A percentile compares a stretch with the other conserved stretches of the same genome.
Evolutionary conservation across 2,888 invertebrate species (phyloP).

Genomic region (Dioctria rufipes): DNA sequence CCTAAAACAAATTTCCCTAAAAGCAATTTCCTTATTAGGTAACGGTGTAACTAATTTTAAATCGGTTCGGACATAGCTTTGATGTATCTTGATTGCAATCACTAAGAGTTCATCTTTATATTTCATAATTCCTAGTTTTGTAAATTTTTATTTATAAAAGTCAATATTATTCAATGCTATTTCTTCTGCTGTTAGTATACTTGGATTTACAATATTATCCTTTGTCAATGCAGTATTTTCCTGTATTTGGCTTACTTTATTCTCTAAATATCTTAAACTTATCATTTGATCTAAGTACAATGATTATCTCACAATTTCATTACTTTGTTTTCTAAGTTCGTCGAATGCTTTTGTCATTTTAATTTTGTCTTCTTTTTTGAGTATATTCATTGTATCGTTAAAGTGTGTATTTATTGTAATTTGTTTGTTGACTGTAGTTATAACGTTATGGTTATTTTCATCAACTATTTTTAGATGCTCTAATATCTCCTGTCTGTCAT

Average conservation of each 20-base stretch:
- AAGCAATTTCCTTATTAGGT: slow-evolving; percentile 11
- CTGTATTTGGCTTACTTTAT: slow-evolving; percentile 46
- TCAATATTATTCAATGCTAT: slow-evolving; percentile 31
- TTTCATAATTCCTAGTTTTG: slow-evolving; percentile 42
- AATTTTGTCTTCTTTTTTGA: slow-evolving; percentile 54
- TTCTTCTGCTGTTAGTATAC: slow-evolving; percentile 40
- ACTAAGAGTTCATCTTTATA: slow-evolving; percentile 21
- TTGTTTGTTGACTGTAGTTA: slow-evolving; percentile 54
- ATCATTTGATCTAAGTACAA: slow-evolving; percentile 47
- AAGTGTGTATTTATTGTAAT: slow-evolving; percentile 56
- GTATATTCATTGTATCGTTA: slow-evolving; percentile 53
- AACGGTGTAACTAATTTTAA: slow-evolving; percentile 32
- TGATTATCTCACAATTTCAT: slow-evolving; percentile 34
- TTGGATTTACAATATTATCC: slow-evolving; percentile 46
- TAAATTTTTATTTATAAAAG: slow-evolving; percentile 35
- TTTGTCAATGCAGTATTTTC: slow-evolving; percentile 45
- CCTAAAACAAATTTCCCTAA: no score
- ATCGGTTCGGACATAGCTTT: background rate
- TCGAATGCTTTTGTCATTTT: slow-evolving; percentile 44
- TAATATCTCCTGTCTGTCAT: slow-evolving; percentile 52
- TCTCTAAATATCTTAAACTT: slow-evolving; percentile 40
- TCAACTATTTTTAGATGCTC: slow-evolving; percentile 48
- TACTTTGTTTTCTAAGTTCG: slow-evolving; percentile 20
- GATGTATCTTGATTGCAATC: slow-evolving; percentile 41
- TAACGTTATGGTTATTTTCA: slow-evolving; percentile 57